Evolutionary conservation across 2,797 vertebrate genomes (phyloP), one percentile per base, ranked within the genome.

Genomic region (Smutsia temminckii): DNA sequence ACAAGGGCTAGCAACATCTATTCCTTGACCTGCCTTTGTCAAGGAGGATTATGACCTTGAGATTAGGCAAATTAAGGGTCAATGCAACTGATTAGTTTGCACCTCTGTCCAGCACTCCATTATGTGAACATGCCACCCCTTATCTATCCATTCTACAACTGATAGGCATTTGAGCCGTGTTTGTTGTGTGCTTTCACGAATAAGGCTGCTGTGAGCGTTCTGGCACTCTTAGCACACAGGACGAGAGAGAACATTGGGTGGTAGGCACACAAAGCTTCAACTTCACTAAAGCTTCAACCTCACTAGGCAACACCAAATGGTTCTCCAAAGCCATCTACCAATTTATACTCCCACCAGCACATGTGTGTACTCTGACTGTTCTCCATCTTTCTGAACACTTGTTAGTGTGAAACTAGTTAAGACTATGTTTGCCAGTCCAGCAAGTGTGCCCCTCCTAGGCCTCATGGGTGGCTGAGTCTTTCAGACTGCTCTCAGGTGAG

Each of bases 281-380:
- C n/a, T 18, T 59, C n/a, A 20, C 42, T 80, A 32, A 12, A n/a
- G 37, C 37, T 85, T 20, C 34, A 4, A 17, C n/a, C 23, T 59
- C n/a, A 20, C 42, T 0, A 9, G 57, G 20, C 10, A 13, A 42
- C 0, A 8, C 64, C 27, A 3, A 11, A n/a, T 6, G 10, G 17
- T 17, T 37, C 17, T 27, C n/a, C 4, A 23, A 49, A 12, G 27
- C 63, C 6, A 4, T 3, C 27, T 23, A n/a, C 40, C n/a, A 5
- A 2, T 8, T 8, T 20, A 18, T 0, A 11, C 12, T 71, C n/a
- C 63, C n/a, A 25, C 20, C 34, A 16, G 69, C 42, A 34, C 0
- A 0, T 0, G 6, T 1, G 3, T 8, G 51, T 0, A 3, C 10
- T 16, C 18, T 14, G 57, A 51, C 1, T 0, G 6, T 6, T 37